phyloP scores from a whole-genome alignment of 2,113 vertebrate genomes.

The Dicrurus megarhynchus region DNA sequence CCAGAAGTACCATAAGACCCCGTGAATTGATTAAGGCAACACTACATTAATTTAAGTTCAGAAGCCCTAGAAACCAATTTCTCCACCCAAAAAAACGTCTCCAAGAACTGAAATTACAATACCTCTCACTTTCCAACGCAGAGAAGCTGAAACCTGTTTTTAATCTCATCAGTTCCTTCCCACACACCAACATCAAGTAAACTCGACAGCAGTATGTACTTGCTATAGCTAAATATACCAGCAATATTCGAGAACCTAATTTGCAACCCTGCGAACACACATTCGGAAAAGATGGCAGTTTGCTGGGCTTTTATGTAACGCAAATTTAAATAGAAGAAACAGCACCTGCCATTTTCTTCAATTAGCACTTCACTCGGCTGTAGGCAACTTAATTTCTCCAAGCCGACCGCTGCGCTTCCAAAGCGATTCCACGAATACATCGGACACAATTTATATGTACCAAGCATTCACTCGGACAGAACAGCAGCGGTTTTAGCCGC shows the following conservation, averaged over 20 bases:
- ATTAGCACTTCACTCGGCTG: not conserved
- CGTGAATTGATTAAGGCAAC: not conserved
- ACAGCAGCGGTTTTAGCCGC: not conserved
- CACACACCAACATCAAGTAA: constrained; percentile 9
- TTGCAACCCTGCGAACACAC: not conserved
- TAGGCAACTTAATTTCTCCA: not conserved
- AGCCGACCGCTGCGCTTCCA: not conserved
- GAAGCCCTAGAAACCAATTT: not conserved
- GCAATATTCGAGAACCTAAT: not conserved
- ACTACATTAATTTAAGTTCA: not conserved
- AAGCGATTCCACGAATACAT: not conserved
- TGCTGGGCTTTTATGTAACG: not conserved
- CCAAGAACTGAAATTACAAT: not conserved
- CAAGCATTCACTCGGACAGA: not conserved
- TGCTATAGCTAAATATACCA: constrained; percentile 33
- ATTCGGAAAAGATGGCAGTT: constrained; percentile 19
- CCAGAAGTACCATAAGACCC: not conserved
- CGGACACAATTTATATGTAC: fast-evolving
- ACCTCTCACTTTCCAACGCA: not conserved
- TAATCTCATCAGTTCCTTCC: not conserved
- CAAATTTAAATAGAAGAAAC: not conserved
- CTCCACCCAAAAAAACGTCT: not conserved
- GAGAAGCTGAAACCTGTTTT: not conserved
- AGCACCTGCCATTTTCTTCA: not conserved
- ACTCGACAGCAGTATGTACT: constrained; percentile 1